Evolutionary conservation across 37 sponge, comb jelly and placozoan genomes (phyloP), one percentile per base, ranked within the genome.

Genomic region (Bolinopsis microptera): DNA sequence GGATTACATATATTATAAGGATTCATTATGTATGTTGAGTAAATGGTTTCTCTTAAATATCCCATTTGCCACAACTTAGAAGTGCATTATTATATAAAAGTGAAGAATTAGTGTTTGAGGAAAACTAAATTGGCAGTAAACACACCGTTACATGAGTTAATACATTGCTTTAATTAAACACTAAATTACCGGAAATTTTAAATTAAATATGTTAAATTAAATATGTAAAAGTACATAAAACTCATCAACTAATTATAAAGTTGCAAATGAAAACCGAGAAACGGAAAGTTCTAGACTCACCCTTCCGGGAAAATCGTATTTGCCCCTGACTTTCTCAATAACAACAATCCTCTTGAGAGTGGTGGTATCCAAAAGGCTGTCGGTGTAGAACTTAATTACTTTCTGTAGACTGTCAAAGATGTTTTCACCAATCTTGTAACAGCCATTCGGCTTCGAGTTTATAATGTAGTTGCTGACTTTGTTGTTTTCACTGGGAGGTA

Each of bases 391-490:
- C 36, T 98, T 97, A 68, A 98, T 94, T 28, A 98, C 97, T 35
- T 93, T 76, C 21, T 95, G 95, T 9, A 98, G 93, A 28, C 94
- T 95, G 2, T 92, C 68, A 74, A 98, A 98, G 21, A 94, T 88
- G 48, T 98, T 97, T 72, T 96, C 96, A 0, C 98, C 98, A 30
- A 98, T 98, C 35, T 96, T 69, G 69, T 96, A 98, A 41, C 94
- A 76, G 0, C 94, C 94, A 28, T 94, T 95, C 36, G 96, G 92
- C 22, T 93, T 67, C 2, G 94, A 93, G 1, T 97, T 95, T 25
- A 98, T 97, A 33, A 98, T 98, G 94, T 98, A 98, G 92, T 98
- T 97, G 93, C 97, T 98, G 28, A 97, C 97, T 36, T 95, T 97
- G 39, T 83, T 94, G 75, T 95, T 98, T 90, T 98, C 98, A 94